phyloP scores from a whole-genome alignment of 2,888 invertebrate species.

The Chymomyza caudatula region DNA sequence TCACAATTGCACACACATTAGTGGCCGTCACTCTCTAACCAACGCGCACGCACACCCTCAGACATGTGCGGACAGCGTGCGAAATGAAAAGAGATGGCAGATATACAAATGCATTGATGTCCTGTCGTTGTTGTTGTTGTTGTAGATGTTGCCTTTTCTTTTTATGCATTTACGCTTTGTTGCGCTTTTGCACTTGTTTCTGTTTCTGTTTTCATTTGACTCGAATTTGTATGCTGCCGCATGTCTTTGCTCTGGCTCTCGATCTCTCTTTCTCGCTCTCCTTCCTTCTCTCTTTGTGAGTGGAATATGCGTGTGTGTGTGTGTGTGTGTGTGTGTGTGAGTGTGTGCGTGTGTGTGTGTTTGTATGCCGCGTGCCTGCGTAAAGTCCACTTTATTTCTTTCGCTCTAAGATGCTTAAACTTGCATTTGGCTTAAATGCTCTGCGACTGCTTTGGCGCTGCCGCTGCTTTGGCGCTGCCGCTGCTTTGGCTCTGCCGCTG shows the following conservation, averaged over 20 bases:
- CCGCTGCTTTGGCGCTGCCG: slow-evolving; percentile 8
- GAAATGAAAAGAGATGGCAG: neutral
- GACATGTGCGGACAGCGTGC: slow-evolving; percentile 5
- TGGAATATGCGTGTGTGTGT: slow-evolving; percentile 9
- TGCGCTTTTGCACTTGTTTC: slow-evolving; percentile 27
- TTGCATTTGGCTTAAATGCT: slow-evolving; percentile 69
- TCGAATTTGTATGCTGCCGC: slow-evolving; percentile 23
- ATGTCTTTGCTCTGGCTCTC: neutral
- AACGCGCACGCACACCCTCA: slow-evolving; percentile 3
- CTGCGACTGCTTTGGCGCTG: slow-evolving; percentile 24
- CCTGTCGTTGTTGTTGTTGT: neutral
- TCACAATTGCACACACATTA: slow-evolving; percentile 67
- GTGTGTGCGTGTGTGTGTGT: slow-evolving; percentile 6
- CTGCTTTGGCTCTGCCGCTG: neutral
- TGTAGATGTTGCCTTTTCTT: slow-evolving; percentile 31
- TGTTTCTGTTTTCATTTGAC: slow-evolving; percentile 38
- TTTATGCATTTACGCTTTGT: slow-evolving; percentile 17
- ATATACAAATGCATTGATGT: slow-evolving; percentile 48
- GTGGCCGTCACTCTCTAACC: slow-evolving; percentile 40
- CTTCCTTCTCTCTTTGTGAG: slow-evolving; percentile 9
- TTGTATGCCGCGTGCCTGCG: slow-evolving; percentile 26
- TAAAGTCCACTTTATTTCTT: slow-evolving; percentile 65
- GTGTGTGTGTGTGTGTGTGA: slow-evolving; percentile 5
- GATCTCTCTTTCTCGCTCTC: neutral
- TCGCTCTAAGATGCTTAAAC: slow-evolving; percentile 57